Conservation (phyloP, 2,888 invertebrate species). For the Mythimna pallens region DNA sequence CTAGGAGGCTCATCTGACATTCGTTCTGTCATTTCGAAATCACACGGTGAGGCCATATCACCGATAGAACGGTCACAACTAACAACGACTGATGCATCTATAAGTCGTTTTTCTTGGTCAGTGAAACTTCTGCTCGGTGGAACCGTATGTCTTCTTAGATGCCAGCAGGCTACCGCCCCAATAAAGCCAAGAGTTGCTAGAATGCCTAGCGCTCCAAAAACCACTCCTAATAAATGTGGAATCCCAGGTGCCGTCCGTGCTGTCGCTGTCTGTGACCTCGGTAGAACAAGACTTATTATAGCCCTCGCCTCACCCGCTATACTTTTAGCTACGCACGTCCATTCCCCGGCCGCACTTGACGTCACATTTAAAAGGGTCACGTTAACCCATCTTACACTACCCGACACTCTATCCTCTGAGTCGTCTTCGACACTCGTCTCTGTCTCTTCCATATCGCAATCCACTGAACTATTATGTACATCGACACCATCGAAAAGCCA, state of each 20-base stretch:
- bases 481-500: conserved; percentile 95
- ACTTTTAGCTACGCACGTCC: conserved; percentile 95
- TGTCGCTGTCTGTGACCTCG: conserved; percentile 93
- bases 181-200: conserved; percentile 92
- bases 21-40: conserved; percentile 87
- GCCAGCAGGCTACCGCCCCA: conserved; percentile 89
- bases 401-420: conserved; percentile 85
- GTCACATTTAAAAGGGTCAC: conserved; percentile 95
- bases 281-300: conserved; percentile 90
- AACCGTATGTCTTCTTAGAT: conserved; percentile 94
- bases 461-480: conserved; percentile 85
- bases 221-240: conserved; percentile 93
- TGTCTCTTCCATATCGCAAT: conserved; percentile 87
- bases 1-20: conserved; percentile 84
- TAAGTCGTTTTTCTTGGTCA: conserved; percentile 96
- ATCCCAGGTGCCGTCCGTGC: conserved; percentile 94
- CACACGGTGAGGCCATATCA: conserved; percentile 91
- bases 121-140: conserved; percentile 93
- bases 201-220: conserved; percentile 93
- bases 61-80: conserved; percentile 93
- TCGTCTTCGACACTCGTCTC: conserved; percentile 85
- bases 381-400: conserved; percentile 93
- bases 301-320: conserved; percentile 91
- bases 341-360: conserved; percentile 95
- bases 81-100: conserved; percentile 93